Conservation (phyloP, 2,113 vertebrate species). For the Bubo bubo region DNA sequence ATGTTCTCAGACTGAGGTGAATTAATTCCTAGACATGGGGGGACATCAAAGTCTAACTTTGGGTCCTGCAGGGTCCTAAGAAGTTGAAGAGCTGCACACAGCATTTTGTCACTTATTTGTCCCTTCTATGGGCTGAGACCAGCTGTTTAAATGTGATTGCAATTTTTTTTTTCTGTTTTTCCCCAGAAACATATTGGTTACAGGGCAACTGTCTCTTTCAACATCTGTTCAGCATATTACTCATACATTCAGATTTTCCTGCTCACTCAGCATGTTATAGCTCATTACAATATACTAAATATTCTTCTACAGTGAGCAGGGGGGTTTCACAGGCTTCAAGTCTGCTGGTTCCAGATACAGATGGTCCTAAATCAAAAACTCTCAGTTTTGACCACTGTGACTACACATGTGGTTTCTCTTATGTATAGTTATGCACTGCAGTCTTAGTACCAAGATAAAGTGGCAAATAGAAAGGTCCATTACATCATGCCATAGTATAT, state of each 20-base stretch:
- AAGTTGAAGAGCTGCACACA: background rate
- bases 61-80: background rate
- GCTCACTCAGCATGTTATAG: constrained; percentile 17
- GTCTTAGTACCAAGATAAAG: background rate
- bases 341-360: background rate
- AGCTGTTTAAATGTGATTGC: background rate
- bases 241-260: constrained; percentile 21
- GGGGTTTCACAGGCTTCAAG: background rate
- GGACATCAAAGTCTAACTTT: background rate
- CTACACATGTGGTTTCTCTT: background rate
- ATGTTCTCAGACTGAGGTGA: background rate
- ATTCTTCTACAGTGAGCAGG: background rate
- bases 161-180: background rate
- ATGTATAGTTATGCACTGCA: background rate
- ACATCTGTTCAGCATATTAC: constrained; percentile 13
- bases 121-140: background rate
- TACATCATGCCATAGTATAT: background rate
- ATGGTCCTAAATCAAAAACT: background rate
- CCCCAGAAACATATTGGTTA: background rate
- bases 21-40: background rate
- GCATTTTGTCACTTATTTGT: background rate
- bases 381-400: background rate
- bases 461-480: background rate
- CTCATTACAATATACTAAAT: background rate
- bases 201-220: background rate